Evolutionary conservation across 2,888 invertebrate species (phyloP), one percentile per base, ranked within the genome.

Genomic region (Yponomeuta evonymella): DNA sequence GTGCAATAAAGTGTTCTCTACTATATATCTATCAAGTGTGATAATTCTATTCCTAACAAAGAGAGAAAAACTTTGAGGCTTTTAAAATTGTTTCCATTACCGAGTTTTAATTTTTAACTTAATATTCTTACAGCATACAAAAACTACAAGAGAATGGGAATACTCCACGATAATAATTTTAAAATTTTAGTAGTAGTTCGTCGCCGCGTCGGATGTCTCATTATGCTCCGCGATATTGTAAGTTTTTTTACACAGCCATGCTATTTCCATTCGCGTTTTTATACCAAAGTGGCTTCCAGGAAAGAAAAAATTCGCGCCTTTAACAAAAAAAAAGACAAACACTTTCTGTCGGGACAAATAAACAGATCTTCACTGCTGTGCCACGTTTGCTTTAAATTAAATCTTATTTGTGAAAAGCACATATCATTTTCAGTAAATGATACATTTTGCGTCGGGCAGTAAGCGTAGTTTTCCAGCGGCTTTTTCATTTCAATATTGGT

Each of bases 141-240:
- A 33, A 33, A 33, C 33, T 33, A 33, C 33, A 5, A 43, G 43
- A 8, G 6, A 43, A 43, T 43, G 8, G 43, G 9, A 43, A 43
- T 43, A 6, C 43, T 8, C 43, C 6, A 43, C 43, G 43, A 5
- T 43, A 43, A 43, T 43, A 43, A 43, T 8, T 43, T 43, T 43
- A 43, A 6, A 43, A 43, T 43, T 43, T 43, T 43, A 43, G 5
- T 8, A 63, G 63, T 33, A 33, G 65, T 65, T 65, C 77, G 78
- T 76, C 76, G 76, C 80, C 80, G 75, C 77, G 77, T 82, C 81
- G 75, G 77, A 75, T 82, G 84, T 84, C 82, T 82, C 79, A 84
- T 65, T 65, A 65, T 65, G 12, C 30, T 65, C 65, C 51, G 23
- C 12, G 23, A 48, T 36, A 70, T 72, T 65, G 58, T 65, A 67